A percentile compares a stretch with the other conserved stretches of the same genome.
Evolutionary conservation across 2,113 vertebrate species (phyloP).

Genomic region (Gadus macrocephalus): DNA sequence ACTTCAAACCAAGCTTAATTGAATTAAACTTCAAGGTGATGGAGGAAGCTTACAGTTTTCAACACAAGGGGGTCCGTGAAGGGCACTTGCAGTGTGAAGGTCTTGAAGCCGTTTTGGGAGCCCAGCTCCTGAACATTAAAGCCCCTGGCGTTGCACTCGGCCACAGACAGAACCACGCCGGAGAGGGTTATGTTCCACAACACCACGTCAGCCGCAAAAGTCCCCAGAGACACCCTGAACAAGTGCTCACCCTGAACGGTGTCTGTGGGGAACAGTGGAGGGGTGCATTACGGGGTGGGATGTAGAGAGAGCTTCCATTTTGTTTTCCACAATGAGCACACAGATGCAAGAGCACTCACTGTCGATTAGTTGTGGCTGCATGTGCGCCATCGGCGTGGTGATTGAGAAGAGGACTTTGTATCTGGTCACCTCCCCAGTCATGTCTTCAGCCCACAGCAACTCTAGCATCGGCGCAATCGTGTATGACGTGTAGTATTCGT

Average conservation of each 20-base stretch:
- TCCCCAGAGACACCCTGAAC: conserved; percentile 69
- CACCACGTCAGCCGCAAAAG: conserved; percentile 67
- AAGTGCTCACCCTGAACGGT: conserved; percentile 44
- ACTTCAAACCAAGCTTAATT: not conserved
- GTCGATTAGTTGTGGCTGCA: conserved; percentile 44
- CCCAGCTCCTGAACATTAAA: conserved; percentile 47
- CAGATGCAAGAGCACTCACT: conserved; percentile 43
- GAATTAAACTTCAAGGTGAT: not conserved
- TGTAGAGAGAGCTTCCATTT: not conserved
- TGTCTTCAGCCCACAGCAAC: conserved; percentile 64
- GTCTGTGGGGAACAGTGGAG: conserved; percentile 33
- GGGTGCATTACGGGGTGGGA: not conserved
- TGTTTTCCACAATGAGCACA: not conserved
- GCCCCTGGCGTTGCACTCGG: conserved; percentile 50
- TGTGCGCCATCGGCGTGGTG: conserved; percentile 42
- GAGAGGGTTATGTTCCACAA: conserved; percentile 68
- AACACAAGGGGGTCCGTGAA: conserved; percentile 57
- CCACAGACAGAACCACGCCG: conserved; percentile 40
- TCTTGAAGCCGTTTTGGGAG: conserved; percentile 59
- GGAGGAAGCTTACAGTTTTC: conserved; percentile 51
- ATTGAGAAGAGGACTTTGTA: conserved; percentile 72
- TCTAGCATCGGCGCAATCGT: conserved; percentile 69
- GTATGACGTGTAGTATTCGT: conserved; percentile 52
- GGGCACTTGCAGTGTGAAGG: conserved; percentile 62
- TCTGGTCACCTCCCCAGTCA: conserved; percentile 48